Evolutionary conservation across 2,797 vertebrate genomes (phyloP), one percentile per base, ranked within the genome.

Genomic region (Chaetophractus vellerosus): DNA sequence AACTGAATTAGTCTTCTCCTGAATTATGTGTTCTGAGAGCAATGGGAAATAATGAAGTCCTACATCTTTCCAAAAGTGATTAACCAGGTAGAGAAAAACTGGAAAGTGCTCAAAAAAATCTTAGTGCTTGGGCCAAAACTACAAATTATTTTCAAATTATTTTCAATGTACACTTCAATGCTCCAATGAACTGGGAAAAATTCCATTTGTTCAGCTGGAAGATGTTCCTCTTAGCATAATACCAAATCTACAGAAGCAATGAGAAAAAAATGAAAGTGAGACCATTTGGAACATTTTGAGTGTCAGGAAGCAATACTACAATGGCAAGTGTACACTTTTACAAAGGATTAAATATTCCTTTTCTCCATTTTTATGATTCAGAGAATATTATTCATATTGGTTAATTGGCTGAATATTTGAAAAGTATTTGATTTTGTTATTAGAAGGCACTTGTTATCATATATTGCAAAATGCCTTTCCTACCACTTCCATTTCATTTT

Each of bases 111-210:
- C 31, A 95, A 87, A 90, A 57, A 93, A 74, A 79, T 33, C 88
- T 69, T 66, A 14, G 79, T 76, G 63, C 92, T 95, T 61, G 76
- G 45, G 28, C 64, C 86, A 84, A 89, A 97, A 83, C 33, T 79
- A 23, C 93, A 94, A 88, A 93, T 96, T 95, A 94, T 82, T 97
- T 97, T 95, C 86, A 91, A 89, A 93, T 91, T 85, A 59, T 83
- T 93, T 94, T 92, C 93, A 69, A 55, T 90, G 36, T 82, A 90
- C 88, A 86, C 93, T 91, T 90, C 68, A 96, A 0, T 72, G 79
- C 82, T 88, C 26, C 24, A 64, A 23, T 68, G 68, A 93, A 75
- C 9, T 76, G 95, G 92, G 92, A 95, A 88, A 19, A 93, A 66
- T 89, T 50, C 36, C 93, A 6, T 95, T 97, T 96, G n/a, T 95